Conservation (phyloP, 2,888 invertebrate genomes). For the Polyploca ridens region DNA sequence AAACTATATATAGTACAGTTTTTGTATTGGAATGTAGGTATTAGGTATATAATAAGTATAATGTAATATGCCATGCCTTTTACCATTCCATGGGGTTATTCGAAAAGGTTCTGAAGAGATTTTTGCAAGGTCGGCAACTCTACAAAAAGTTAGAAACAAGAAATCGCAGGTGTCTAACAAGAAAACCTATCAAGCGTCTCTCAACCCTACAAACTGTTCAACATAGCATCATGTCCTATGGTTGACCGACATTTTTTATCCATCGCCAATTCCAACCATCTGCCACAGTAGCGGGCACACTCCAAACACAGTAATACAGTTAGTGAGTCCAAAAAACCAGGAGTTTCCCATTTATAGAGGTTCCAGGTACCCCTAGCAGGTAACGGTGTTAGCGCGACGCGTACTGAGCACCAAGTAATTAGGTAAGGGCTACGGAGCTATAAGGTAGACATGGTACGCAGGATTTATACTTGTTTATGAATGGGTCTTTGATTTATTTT, state of each 20-base stretch:
- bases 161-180: too few species aligned
- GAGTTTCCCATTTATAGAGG: slow-evolving; percentile 50
- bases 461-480: neutral
- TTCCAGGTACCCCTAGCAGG: slow-evolving; percentile 42
- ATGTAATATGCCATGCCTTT: too few species aligned
- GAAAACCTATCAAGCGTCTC: too few species aligned
- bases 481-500: neutral
- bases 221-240: neutral
- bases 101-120: too few species aligned
- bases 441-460: neutral
- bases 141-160: too few species aligned
- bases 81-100: too few species aligned
- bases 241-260: neutral
- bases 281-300: slow-evolving; percentile 20
- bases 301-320: slow-evolving; percentile 44
- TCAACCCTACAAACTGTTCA: too few species aligned
- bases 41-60: too few species aligned
- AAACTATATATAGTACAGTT: too few species aligned
- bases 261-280: slow-evolving; percentile 27
- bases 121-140: too few species aligned
- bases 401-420: neutral
- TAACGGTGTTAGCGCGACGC: neutral
- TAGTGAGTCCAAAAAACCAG: slow-evolving; percentile 44
- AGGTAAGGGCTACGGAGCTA: neutral
- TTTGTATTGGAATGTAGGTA: too few species aligned